Conservation (phyloP, 2,888 invertebrate species). For the Polyommatus icarus region DNA sequence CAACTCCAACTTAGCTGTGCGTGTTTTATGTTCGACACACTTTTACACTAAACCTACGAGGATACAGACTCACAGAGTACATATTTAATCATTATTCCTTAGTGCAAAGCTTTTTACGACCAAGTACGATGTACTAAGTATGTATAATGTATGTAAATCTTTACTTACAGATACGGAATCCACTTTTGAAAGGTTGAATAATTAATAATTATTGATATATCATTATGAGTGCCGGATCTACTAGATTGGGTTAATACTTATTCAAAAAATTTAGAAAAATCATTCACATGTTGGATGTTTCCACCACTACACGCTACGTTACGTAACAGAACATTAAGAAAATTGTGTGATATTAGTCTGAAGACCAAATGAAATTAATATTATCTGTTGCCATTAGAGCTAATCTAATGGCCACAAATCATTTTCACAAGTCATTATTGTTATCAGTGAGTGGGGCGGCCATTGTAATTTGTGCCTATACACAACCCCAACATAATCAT, state of each 20-base stretch:
- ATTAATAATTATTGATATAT: no score
- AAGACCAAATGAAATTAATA: constrained; percentile 3
- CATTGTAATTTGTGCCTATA: constrained; percentile 12
- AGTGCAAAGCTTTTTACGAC: no score
- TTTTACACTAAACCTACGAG: background rate
- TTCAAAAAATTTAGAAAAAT: no score
- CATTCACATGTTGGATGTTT: no score
- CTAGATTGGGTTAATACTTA: no score
- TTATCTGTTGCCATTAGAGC: constrained; percentile 21
- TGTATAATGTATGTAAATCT: no score
- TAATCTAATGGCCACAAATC: constrained; percentile 17
- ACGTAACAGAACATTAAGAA: background rate
- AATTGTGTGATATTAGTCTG: background rate
- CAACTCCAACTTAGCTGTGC: constrained; percentile 35
- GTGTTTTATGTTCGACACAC: background rate
- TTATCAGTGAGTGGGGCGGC: constrained; percentile 21
- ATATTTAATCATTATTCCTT: background rate
- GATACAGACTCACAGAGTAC: background rate
- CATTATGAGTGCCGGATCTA: no score
- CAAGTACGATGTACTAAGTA: no score
- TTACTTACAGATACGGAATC: no score
- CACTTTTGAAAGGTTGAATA: no score
- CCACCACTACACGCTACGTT: no score
- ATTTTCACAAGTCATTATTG: constrained; percentile 21
- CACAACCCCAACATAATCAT: constrained; percentile 11